Evolutionary conservation across 1,140 invertebrate species (phyloP).

Genomic region (Procambarus virginalis): DNA sequence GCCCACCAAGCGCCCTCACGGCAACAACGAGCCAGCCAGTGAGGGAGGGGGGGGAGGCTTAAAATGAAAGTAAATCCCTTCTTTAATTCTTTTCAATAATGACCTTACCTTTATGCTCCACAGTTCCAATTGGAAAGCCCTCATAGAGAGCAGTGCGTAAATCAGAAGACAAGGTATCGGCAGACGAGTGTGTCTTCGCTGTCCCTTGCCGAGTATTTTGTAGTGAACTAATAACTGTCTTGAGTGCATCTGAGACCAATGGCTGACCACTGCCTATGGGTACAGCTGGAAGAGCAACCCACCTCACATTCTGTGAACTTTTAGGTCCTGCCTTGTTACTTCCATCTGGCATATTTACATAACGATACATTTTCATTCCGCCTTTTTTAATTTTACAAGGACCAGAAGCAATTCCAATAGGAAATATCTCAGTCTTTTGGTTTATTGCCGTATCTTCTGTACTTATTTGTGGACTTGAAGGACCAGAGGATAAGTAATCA

Average conservation of each 20-base stretch:
- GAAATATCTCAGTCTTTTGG: neutral
- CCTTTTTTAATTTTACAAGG: slow-evolving; percentile 1
- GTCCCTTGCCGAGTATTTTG: neutral
- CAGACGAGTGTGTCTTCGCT: neutral
- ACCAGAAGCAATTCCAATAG: neutral
- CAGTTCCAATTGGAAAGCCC: neutral
- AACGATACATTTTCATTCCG: neutral
- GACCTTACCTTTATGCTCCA: slow-evolving; percentile 11
- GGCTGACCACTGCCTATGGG: neutral
- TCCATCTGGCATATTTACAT: neutral
- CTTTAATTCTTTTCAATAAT: too few species aligned
- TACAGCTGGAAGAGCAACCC: slow-evolving; percentile 26
- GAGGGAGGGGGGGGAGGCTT: too few species aligned
- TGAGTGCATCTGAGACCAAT: too few species aligned
- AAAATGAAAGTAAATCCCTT: too few species aligned
- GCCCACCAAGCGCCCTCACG: too few species aligned
- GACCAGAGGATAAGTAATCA: neutral
- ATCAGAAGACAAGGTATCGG: neutral
- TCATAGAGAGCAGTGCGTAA: too few species aligned
- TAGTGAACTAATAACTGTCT: neutral
- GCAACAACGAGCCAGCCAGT: neutral
- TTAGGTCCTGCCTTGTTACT: slow-evolving; percentile 3
- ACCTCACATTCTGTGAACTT: slow-evolving; percentile 16
- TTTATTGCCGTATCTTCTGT: neutral
- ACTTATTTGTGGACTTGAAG: neutral